A percentile compares a stretch with the other conserved stretches of the same genome.
These are phyloP conservation scores for Heliothis subflexa DNA, from an alignment of 1,140 invertebrate genomes.

Conservation along the genomic window DNA sequence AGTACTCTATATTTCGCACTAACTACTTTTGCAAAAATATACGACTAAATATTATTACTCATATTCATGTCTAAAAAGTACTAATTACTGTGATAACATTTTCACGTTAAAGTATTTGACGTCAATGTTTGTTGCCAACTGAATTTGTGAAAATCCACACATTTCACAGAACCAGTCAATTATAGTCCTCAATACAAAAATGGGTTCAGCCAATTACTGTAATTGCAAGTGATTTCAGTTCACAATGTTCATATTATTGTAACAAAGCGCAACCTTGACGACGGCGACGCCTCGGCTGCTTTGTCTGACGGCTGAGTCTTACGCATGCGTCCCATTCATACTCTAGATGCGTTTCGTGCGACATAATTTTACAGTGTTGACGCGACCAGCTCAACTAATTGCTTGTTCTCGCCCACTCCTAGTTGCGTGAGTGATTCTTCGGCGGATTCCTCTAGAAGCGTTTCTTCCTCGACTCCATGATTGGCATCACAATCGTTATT, in stretches of 20 bases:
- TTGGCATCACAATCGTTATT: constrained; percentile 70
- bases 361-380: constrained; percentile 74
- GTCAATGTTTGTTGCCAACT: constrained; percentile 40
- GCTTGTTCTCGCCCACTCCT: constrained; percentile 72
- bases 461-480: constrained; percentile 66
- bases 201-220: constrained; percentile 1
- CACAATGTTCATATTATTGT: constrained; percentile 4
- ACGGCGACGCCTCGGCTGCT: constrained; percentile 58
- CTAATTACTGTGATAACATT: not conserved
- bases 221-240: constrained; percentile 41
- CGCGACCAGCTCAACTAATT: constrained; percentile 71
- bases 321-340: constrained; percentile 66
- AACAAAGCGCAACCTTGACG: constrained; percentile 56
- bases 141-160: not conserved
- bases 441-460: constrained; percentile 65
- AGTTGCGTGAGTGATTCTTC: constrained; percentile 67
- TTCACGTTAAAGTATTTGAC: constrained; percentile 11
- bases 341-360: constrained; percentile 56
- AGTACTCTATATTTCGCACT: not conserved
- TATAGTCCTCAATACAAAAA: constrained; percentile 2
- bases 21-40: constrained; percentile 1
- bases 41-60: constrained; percentile 9
- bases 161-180: constrained; percentile 16
- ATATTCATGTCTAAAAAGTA: not conserved
- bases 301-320: constrained; percentile 51